Base-by-base conservation (phyloP, 2,113 vertebrate species). In the Toxostoma redivivum region DNA sequence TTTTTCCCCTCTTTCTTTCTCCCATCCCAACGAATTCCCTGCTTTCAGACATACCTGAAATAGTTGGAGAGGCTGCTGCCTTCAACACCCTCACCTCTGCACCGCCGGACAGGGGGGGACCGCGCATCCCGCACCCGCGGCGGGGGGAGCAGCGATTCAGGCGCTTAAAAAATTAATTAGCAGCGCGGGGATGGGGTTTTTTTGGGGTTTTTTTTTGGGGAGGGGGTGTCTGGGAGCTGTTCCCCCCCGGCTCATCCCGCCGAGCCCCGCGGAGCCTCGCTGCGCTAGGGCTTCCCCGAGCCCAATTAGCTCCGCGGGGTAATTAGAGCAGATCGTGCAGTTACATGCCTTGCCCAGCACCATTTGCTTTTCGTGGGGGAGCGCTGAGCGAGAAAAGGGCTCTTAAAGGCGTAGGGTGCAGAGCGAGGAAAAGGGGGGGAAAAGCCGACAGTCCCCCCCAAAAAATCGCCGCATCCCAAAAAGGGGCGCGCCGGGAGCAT, bases 21-120 rank as follows among this genome's bases (percentile, higher is more conserved):
- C 94, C 94, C 94, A 93, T 96, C 92, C 91, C 90, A 73, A 21
- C 88, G 89, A 83, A 72, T 93, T 95, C 92, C 94, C 92, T 80
- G 91, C 96, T 92, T 67, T 57, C 94, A 91, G 96, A 94, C 97
- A 97, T 97, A 96, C 94, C 96, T 96, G 96, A 94, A 71, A 92
- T 95, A 95, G 81, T 89, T 93, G 95, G 62, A 90, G 88, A 86
- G 72, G 74, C 83, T 92, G 91, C 92, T 62, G 84, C 84, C 88
- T 92, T 71, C 92, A 54, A 51, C 88, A 78, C 86, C 93, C 83
- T 60, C 91, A 73, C 88, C 89, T 87, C 92, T 6, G 81, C 93
- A 70, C 89, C 48, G 67, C 77, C 65, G 71, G 38, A 11, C 69
- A 15, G 62, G 45, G 83, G 57, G 64, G 15, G 7, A 53, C 67